These are phyloP conservation scores for Aphelenchoides bicaudatus DNA, from an alignment of 2,888 invertebrate species.

Conservation along the genomic window DNA sequence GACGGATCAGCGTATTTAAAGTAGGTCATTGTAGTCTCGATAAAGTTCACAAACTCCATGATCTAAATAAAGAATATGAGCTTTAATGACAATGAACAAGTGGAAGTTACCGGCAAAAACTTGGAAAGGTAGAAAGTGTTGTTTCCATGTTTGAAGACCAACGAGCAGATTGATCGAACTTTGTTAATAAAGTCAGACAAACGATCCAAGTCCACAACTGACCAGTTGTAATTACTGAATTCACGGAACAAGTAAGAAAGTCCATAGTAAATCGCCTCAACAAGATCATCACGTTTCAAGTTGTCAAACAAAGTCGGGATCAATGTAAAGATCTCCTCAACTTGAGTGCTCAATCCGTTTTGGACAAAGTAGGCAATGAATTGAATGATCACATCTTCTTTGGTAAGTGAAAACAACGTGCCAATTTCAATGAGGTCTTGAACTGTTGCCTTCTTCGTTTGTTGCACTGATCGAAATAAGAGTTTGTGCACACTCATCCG, in stretches of 20 bases:
- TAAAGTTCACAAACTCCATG: background rate
- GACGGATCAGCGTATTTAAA: too few species aligned
- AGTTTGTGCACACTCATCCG: background rate
- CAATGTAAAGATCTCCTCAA: background rate
- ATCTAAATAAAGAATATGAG: slow-evolving; percentile 5
- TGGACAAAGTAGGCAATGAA: background rate
- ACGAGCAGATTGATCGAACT: background rate
- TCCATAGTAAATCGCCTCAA: background rate
- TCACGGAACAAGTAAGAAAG: background rate
- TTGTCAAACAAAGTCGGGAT: background rate
- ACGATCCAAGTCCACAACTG: background rate
- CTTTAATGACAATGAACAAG: background rate
- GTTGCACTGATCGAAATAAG: background rate
- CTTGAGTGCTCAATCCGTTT: background rate
- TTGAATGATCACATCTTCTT: background rate
- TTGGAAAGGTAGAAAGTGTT: background rate
- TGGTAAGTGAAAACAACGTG: background rate
- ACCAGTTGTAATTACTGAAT: background rate
- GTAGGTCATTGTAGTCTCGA: background rate
- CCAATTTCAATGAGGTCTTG: background rate
- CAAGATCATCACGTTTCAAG: background rate
- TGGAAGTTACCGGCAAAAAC: background rate
- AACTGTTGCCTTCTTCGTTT: background rate
- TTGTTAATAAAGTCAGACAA: background rate
- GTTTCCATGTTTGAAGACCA: background rate